phyloP scores from a whole-genome alignment of 2,888 invertebrate genomes.

The Caenorhabditis panamensis region DNA sequence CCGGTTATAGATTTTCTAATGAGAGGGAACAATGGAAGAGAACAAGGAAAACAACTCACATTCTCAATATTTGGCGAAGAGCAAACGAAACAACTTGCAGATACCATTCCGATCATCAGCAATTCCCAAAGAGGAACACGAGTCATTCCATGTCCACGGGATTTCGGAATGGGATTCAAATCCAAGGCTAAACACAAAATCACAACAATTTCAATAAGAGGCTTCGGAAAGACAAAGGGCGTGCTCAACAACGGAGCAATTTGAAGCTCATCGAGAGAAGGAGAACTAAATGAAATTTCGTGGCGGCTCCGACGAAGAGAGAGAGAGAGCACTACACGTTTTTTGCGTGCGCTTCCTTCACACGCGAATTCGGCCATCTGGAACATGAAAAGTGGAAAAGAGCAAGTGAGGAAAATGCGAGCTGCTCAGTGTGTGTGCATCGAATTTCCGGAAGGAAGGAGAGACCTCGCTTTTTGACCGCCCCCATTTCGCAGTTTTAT shows the following conservation, averaged over 20 bases:
- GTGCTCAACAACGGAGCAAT: constrained; percentile 21
- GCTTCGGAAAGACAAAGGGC: constrained; percentile 11
- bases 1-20: no score
- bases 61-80: constrained; percentile 65
- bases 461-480: constrained; percentile 26
- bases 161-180: not conserved
- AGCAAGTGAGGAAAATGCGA: constrained; percentile 11
- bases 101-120: constrained; percentile 36
- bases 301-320: constrained; percentile 12
- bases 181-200: no score
- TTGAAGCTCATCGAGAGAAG: constrained; percentile 33
- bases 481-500: constrained; percentile 35
- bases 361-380: constrained; percentile 51
- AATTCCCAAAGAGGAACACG: constrained; percentile 18
- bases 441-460: constrained; percentile 41
- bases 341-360: constrained; percentile 16
- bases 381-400: constrained; percentile 26
- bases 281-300: constrained; percentile 46
- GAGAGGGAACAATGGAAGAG: not conserved
- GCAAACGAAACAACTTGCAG: constrained; percentile 62
- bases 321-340: constrained; percentile 17
- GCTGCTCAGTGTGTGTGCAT: constrained; percentile 21
- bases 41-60: constrained; percentile 42
- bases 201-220: not conserved
- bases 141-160: constrained; percentile 47